Percentiles rank a stretch among this genome's conserved stretches.
phyloP scores from a whole-genome alignment of 30 jellyfish, hydroid and myxozoan genomes.

The Mastigias papua region DNA sequence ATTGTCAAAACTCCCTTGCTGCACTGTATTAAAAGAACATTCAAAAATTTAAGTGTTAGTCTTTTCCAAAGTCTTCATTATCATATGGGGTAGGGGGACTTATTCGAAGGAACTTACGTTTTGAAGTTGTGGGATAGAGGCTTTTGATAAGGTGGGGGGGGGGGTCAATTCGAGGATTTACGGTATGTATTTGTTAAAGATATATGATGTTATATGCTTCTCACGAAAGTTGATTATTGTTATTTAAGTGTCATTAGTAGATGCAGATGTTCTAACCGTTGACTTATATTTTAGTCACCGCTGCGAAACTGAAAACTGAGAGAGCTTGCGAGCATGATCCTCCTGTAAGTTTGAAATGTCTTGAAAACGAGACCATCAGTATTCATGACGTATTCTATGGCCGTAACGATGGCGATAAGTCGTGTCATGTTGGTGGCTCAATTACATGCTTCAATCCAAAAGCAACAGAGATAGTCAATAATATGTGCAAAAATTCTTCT shows the following conservation, averaged over 20 bases:
- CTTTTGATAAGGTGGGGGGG: too few relatives aligned
- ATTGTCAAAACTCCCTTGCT: too few relatives aligned
- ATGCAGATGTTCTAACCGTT: neutral
- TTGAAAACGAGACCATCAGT: constrained; percentile 14
- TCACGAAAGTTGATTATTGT: neutral
- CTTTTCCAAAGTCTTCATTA: too few relatives aligned
- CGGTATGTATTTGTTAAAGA: neutral
- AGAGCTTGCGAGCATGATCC: constrained; percentile 37
- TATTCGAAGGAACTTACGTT: too few relatives aligned
- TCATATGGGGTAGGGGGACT: too few relatives aligned
- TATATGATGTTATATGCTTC: neutral
- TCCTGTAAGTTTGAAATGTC: constrained; percentile 35
- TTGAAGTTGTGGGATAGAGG: too few relatives aligned
- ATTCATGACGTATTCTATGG: constrained; percentile 66
- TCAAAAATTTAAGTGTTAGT: too few relatives aligned
- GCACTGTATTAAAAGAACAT: too few relatives aligned
- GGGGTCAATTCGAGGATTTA: too few relatives aligned
- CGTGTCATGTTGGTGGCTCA: constrained; percentile 27
- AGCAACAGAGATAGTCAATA: constrained; percentile 36
- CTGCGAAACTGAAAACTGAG: constrained; percentile 24
- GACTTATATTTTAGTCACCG: constrained; percentile 2
- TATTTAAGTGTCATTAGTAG: neutral
- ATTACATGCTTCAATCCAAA: constrained; percentile 50
- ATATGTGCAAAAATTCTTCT: constrained; percentile 46
- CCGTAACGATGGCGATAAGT: constrained; percentile 33